Base-by-base conservation (phyloP, 1,140 invertebrate genomes). In the Zophobas morio region DNA sequence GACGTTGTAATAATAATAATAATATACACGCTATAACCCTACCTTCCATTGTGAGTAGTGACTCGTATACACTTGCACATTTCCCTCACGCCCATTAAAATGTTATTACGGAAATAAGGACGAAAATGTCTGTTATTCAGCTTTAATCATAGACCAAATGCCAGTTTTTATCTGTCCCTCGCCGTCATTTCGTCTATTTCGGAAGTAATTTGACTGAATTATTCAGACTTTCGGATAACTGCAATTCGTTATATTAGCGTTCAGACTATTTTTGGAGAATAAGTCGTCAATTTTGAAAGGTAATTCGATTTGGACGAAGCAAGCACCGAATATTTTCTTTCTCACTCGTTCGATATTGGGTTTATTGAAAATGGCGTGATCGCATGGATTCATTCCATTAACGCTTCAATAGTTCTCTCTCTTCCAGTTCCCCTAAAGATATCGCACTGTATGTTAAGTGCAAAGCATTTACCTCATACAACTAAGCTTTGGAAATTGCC, bases 1-100 rank as follows among this genome's bases (percentile, higher is more conserved):
- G 60, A 66, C 60, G 60, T 66, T 66, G 60, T 66, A 66, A 66
- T 66, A 66, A 66, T 39, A 66, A 66, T 66, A 66, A 66, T 66
- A 66, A 66, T 66, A 66, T 60, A 60, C 42, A 8, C 39, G 42
- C 60, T 42, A 47, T 20, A 66, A 66, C 60, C 60, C 60, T 40
- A 66, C 60, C 60, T 39, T 66, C 60, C 39, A 66, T 66, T 66
- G 60, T 60, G 56, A 60, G 56, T 36, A 36, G 56, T 42, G 39
- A 66, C 60, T 66, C 39, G 60, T 5, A 66, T 42, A 66, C 60
- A 66, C 60, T 66, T 60, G 56, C 37, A 60, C 56, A 60, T 36
- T 36, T 66, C 60, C 60, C 60, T 66, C 20, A 66, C 60, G 60
- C 60, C 60, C 60, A 66, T 66, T 66, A 66, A 66, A 66, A 66